Evolutionary conservation across 1,140 invertebrate genomes (phyloP).

Genomic region (Drosophila watanabei): DNA sequence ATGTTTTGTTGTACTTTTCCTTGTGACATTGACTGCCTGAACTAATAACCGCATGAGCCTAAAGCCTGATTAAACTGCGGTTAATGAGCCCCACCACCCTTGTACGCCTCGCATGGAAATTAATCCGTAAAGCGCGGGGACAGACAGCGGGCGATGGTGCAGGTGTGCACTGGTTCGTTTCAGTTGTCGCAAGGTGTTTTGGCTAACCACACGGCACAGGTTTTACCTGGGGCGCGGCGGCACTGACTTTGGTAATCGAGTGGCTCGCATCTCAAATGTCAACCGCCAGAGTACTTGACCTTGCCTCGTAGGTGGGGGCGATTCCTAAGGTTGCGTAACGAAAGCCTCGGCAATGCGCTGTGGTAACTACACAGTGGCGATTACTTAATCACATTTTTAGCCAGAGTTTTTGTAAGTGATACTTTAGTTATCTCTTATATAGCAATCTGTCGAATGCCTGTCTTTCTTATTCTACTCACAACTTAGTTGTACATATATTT

Average conservation of each 20-base stretch:
- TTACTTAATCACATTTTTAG: constrained; percentile 3
- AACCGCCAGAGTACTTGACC: constrained; percentile 43
- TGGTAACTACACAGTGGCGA: not conserved
- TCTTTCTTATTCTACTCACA: constrained; percentile 2
- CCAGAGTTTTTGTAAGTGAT: not conserved
- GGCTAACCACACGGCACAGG: constrained; percentile 42
- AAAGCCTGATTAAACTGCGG: constrained; percentile 80
- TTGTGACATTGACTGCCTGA: constrained; percentile 59
- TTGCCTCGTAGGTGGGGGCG: constrained; percentile 15
- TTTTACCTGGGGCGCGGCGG: constrained; percentile 19
- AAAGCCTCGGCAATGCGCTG: not conserved
- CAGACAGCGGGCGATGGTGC: not conserved
- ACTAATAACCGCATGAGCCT: constrained; percentile 78
- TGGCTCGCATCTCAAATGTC: constrained; percentile 35
- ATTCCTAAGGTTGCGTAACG: constrained; percentile 17
- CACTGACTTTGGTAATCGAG: constrained; percentile 61
- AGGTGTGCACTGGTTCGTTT: constrained; percentile 47
- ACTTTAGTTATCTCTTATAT: not conserved
- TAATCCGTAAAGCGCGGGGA: constrained; percentile 10
- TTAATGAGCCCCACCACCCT: constrained; percentile 67
- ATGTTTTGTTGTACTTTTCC: constrained; percentile 22
- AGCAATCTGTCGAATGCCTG: constrained; percentile 13
- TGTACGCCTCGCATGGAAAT: constrained; percentile 20
- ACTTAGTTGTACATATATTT: constrained; percentile 2
- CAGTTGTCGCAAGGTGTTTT: constrained; percentile 58